Evolutionary conservation across 2,888 invertebrate genomes (phyloP), one percentile per base, ranked within the genome.

Genomic region (Lasioglossum figueresi): DNA sequence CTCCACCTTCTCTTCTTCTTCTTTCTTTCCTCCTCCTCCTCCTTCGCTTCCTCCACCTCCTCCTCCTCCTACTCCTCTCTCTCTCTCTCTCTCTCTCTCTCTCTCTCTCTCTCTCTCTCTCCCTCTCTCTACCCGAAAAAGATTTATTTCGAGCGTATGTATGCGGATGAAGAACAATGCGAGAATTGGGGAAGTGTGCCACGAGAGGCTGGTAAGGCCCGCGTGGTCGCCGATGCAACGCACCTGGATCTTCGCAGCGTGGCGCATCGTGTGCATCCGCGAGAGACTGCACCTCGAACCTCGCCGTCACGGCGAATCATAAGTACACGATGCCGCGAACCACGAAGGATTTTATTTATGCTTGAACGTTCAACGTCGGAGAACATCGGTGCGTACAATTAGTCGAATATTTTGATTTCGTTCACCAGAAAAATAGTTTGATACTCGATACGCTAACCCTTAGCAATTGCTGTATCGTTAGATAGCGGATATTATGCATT

Each of bases 171-270:
- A 91, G 91, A 92, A 93, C 92, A 92, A 93, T 91, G 82, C 88
- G 87, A 91, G 92, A 93, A 93, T 92, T 93, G 91, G 93, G 92
- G 91, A 93, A 93, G 93, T 93, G 92, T 92, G 93, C 89, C 93
- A 92, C 88, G 87, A 85, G 85, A 83, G 59, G 84, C 84, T 68
- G 88, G 5, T 31, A 63, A 63, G 63, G 63, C 63, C 63, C 63
- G 63, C 63, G 52, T 52, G n/a, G 52, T 52, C 52, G 3, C n/a
- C 72, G 82, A 63, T 73, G 79, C 59, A 79, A 85, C 85, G 56
- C 86, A 86, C 86, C 86, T 89, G 89, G 86, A 77, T 63, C 81
- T n/a, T 43, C 83, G 68, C 89, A 81, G 86, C 84, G 86, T 78
- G 83, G 52, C n/a, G 52, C 52, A 52, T 52, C 52, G 52, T 52